Percentiles rank a stretch among this genome's conserved stretches.
phyloP scores from a whole-genome alignment of 2,888 invertebrate species.

The Xylocampa areola region DNA sequence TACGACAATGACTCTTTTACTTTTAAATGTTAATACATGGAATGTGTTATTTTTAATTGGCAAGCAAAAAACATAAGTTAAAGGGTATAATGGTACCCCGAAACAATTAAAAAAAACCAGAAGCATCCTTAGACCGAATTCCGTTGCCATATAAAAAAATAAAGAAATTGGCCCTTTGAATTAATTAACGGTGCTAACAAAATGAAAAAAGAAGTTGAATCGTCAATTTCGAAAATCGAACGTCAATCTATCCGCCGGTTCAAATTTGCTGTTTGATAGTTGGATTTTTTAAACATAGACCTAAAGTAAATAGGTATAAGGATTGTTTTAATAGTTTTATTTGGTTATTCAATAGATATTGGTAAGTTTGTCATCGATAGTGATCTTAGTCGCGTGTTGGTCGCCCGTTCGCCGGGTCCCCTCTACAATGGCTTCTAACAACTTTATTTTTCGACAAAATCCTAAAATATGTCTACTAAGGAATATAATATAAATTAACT shows the following conservation, averaged over 20 bases:
- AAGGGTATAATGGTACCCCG: background rate
- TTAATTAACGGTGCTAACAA: slow-evolving; percentile 35
- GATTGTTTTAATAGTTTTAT: slow-evolving; percentile 58
- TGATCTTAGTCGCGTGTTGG: slow-evolving; percentile 81
- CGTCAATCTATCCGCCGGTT: slow-evolving; percentile 63
- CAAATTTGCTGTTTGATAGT: slow-evolving; percentile 38
- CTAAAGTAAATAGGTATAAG: slow-evolving; percentile 55
- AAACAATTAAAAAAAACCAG: slow-evolving; percentile 12
- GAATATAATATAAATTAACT: slow-evolving; percentile 78
- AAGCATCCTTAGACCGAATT: slow-evolving; percentile 15
- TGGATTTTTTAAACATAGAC: slow-evolving; percentile 18
- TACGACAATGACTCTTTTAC: slow-evolving; percentile 10
- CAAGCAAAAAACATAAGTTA: slow-evolving; percentile 3
- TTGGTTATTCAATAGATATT: slow-evolving; percentile 65
- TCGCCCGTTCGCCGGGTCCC: slow-evolving; percentile 67
- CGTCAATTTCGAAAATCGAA: slow-evolving; percentile 70
- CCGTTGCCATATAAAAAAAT: slow-evolving; percentile 12
- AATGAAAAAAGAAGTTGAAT: slow-evolving; percentile 37
- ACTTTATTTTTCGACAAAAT: slow-evolving; percentile 83
- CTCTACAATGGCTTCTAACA: slow-evolving; percentile 74
- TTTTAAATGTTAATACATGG: slow-evolving; percentile 30
- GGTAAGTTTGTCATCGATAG: slow-evolving; percentile 77
- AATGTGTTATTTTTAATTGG: slow-evolving; percentile 40
- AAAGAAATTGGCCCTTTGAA: slow-evolving; percentile 37
- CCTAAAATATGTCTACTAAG: slow-evolving; percentile 71